Evolutionary conservation across 2,113 vertebrate genomes (phyloP).

Genomic region (Antennarius striatus): DNA sequence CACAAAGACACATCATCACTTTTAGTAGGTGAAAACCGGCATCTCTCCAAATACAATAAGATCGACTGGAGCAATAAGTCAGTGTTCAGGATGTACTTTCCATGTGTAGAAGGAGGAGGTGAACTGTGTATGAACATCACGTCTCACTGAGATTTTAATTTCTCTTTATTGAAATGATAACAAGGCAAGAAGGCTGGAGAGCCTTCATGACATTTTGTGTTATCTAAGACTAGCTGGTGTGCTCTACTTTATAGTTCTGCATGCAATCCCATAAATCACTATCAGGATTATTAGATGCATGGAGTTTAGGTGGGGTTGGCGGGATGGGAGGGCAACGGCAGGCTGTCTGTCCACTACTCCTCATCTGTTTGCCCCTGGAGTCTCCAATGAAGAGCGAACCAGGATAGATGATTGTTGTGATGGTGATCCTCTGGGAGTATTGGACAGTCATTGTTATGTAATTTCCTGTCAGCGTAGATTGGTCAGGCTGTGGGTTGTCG

Average conservation of each 20-base stretch:
- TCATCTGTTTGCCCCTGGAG: constrained; percentile 33
- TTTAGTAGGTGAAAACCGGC: too few relatives aligned
- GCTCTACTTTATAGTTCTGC: constrained; percentile 29
- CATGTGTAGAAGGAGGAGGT: too few relatives aligned
- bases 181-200: constrained; percentile 16
- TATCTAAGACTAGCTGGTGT: constrained; percentile 48
- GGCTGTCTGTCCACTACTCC: constrained; percentile 30
- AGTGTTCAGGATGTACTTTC: too few relatives aligned
- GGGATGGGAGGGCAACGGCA: not conserved
- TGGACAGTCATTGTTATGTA: constrained; percentile 64
- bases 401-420: constrained; percentile 39
- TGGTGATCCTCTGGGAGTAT: constrained; percentile 43
- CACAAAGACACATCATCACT: too few relatives aligned
- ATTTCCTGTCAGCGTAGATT: constrained; percentile 61
- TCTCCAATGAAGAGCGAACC: constrained; percentile 25
- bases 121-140: too few relatives aligned
- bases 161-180: constrained; percentile 32
- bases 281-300: constrained; percentile 51
- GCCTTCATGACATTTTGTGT: constrained; percentile 27
- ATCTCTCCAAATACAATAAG: too few relatives aligned
- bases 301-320: not conserved
- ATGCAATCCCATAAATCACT: constrained; percentile 48
- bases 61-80: too few relatives aligned
- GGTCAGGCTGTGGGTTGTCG: constrained; percentile 53
- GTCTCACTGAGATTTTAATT: constrained; percentile 19